Percentiles rank a stretch among this genome's conserved stretches.
Conservation (phyloP, 2,888 invertebrate genomes). For the Cyclophora punctaria region DNA sequence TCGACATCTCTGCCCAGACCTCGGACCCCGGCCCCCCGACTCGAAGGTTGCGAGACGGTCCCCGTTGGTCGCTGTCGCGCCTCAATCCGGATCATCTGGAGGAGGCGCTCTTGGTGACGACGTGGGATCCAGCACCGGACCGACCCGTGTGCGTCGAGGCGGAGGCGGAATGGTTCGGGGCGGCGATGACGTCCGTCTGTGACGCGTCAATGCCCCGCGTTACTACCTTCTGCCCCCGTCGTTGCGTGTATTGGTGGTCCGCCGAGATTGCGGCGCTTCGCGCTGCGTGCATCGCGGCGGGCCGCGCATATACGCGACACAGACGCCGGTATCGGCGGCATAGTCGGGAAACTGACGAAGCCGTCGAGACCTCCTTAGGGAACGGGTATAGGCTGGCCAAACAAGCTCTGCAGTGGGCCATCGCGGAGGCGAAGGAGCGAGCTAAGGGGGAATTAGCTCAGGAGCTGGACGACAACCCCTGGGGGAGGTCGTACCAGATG, state of each 20-base stretch:
- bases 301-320: background rate
- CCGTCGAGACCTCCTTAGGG: background rate
- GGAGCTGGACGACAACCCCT: slow-evolving; percentile 1
- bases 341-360: no score
- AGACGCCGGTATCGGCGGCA: background rate
- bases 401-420: background rate
- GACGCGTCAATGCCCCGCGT: background rate
- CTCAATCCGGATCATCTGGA: slow-evolving; percentile 3
- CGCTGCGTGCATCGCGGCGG: background rate
- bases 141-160: background rate
- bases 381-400: background rate
- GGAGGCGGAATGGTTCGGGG: background rate
- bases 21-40: background rate
- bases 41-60: no score
- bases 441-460: slow-evolving; percentile 1
- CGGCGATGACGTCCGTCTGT: background rate
- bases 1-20: background rate
- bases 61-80: no score
- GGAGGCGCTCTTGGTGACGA: slow-evolving; percentile 11
- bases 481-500: background rate
- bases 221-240: no score
- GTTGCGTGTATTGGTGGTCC: no score
- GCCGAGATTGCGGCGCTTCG: background rate
- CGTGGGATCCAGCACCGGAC: slow-evolving; percentile 1
- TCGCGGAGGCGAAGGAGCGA: background rate